Percentiles rank a stretch among this genome's conserved stretches.
These are phyloP conservation scores for Drosophila burlai DNA, from an alignment of 1,140 invertebrate genomes.

Conservation along the genomic window DNA sequence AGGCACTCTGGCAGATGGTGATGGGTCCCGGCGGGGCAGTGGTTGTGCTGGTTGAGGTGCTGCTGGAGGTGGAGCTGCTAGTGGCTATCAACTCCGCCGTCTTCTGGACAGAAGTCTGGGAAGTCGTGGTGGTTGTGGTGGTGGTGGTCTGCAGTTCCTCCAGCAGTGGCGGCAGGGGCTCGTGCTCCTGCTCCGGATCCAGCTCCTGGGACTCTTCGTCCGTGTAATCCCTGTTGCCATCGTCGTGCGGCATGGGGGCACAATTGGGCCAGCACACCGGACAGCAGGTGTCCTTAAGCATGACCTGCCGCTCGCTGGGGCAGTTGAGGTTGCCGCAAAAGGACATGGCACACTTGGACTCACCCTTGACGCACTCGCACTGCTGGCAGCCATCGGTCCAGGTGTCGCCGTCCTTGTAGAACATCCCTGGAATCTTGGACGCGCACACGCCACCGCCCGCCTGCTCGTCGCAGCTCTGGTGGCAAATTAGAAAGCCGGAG, in stretches of 20 bases:
- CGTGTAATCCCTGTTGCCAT: conserved; percentile 40
- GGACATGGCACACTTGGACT: conserved; percentile 68
- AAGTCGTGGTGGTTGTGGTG: background rate
- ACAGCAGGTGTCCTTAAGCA: conserved; percentile 69
- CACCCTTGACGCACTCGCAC: conserved; percentile 72
- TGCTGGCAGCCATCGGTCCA: conserved; percentile 75
- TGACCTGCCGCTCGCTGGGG: conserved; percentile 70
- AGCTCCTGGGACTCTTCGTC: conserved; percentile 21
- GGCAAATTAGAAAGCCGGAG: conserved; percentile 63
- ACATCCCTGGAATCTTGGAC: conserved; percentile 65
- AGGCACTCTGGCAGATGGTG: conserved; percentile 19
- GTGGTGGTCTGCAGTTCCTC: background rate
- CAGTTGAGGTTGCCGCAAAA: conserved; percentile 69
- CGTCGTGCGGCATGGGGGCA: conserved; percentile 64
- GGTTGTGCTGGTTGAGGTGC: conserved; percentile 1
- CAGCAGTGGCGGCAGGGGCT: conserved; percentile 14
- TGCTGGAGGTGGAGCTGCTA: background rate
- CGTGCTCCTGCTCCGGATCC: background rate
- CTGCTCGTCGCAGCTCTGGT: conserved; percentile 70
- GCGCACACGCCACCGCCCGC: conserved; percentile 56
- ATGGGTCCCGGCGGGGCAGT: conserved; percentile 7
- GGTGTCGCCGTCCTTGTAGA: conserved; percentile 69
- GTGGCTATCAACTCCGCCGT: conserved; percentile 29
- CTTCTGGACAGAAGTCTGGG: background rate
- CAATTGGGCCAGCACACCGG: conserved; percentile 78